phyloP scores from a whole-genome alignment of 2,797 vertebrate species.

The Catamblyrhynchus diadema region DNA sequence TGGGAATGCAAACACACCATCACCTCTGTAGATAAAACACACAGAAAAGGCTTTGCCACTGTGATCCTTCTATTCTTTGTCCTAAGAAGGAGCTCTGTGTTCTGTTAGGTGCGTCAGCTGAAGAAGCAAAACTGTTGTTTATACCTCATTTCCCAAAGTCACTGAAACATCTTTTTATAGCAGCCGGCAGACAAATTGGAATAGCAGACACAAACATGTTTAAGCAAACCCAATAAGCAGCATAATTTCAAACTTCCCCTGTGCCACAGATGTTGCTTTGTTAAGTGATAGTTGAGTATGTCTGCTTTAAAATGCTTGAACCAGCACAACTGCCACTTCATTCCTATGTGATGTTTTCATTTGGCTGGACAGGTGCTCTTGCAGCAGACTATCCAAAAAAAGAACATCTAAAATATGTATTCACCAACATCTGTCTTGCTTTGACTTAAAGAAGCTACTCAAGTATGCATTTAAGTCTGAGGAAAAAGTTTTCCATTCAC shows the following conservation, averaged over 20 bases:
- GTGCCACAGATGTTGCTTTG: not conserved
- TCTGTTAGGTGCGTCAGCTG: not conserved
- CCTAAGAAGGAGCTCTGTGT: not conserved
- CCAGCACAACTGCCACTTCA: slow-evolving; percentile 48
- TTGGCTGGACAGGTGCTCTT: slow-evolving; percentile 56
- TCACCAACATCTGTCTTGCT: slow-evolving; percentile 57
- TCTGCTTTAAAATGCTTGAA: slow-evolving; percentile 37
- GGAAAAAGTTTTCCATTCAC: not conserved
- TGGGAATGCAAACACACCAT: not conserved
- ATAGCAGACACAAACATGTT: rapidly evolving
- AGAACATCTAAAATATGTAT: slow-evolving; percentile 70
- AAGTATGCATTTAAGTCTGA: not conserved
- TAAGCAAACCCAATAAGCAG: not conserved
- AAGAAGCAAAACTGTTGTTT: not conserved
- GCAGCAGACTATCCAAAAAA: slow-evolving; percentile 25
- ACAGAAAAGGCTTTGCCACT: not conserved
- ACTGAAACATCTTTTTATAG: not conserved
- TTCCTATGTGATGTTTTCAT: slow-evolving; percentile 38
- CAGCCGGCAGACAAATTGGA: not conserved
- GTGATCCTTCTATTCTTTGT: not conserved
- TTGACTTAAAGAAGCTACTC: slow-evolving; percentile 6
- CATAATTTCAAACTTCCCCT: not conserved
- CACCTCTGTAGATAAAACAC: not conserved
- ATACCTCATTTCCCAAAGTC: not conserved
- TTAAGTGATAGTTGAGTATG: not conserved